phyloP scores from a whole-genome alignment of 2,888 invertebrate genomes.

The Ichneumoninae sp. region DNA sequence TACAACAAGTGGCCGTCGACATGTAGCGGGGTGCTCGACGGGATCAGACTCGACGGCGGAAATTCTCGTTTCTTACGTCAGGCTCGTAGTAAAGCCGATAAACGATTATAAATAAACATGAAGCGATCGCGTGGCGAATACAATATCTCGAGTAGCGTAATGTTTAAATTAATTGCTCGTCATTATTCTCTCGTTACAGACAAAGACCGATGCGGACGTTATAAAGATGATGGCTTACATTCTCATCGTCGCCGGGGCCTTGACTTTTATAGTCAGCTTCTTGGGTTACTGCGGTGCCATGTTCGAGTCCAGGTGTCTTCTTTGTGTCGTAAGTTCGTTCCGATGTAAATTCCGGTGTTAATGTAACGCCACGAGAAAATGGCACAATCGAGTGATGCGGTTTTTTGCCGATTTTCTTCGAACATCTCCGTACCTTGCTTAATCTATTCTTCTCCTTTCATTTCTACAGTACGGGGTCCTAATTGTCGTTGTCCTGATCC shows the following conservation, averaged over 20 bases:
- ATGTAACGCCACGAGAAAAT: not conserved
- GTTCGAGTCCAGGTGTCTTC: slow-evolving; percentile 88
- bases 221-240: slow-evolving; percentile 89
- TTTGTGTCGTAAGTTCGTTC: slow-evolving; percentile 87
- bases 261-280: slow-evolving; percentile 90
- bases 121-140: not conserved
- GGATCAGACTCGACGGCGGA: not conserved
- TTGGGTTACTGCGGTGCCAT: slow-evolving; percentile 90
- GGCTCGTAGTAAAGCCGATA: slow-evolving; percentile 2
- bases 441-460: no score
- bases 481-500: slow-evolving; percentile 87
- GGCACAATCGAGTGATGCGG: not conserved
- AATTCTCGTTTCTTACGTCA: slow-evolving; percentile 48
- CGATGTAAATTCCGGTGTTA: slow-evolving; percentile 43
- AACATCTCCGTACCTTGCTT: not conserved
- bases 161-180: slow-evolving; percentile 10
- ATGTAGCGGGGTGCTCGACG: slow-evolving; percentile 31
- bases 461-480: slow-evolving; percentile 88
- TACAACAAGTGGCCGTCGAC: slow-evolving; percentile 53
- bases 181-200: slow-evolving; percentile 72
- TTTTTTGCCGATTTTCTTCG: slow-evolving; percentile 1
- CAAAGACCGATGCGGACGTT: slow-evolving; percentile 85
- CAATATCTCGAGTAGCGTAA: not conserved
- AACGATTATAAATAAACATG: slow-evolving; percentile 41
- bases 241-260: slow-evolving; percentile 88